A percentile compares a stretch with the other conserved stretches of the same genome.
Evolutionary conservation across 2,113 vertebrate genomes (phyloP).

Genomic region (Hippotragus niger): DNA sequence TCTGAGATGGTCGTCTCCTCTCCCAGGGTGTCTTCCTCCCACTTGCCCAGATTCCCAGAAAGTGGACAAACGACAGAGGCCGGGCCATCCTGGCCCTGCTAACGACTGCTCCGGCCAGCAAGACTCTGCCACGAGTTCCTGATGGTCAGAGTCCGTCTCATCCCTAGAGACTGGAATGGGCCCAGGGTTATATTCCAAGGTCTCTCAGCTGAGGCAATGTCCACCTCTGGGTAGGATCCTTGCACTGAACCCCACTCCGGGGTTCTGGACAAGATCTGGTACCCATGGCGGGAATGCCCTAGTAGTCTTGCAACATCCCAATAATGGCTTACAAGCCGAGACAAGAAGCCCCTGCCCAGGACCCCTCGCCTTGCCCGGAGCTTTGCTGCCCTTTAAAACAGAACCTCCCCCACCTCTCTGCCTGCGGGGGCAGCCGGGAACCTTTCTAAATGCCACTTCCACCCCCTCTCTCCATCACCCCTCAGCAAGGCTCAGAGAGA

Average conservation of each 20-base stretch:
- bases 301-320: background rate
- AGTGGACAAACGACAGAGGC: background rate
- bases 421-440: background rate
- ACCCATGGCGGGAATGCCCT: background rate
- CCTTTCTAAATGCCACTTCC: background rate
- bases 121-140: background rate
- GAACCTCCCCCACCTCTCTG: background rate
- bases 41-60: background rate
- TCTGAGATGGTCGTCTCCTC: background rate
- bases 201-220: background rate
- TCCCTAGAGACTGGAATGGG: background rate
- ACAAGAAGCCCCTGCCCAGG: background rate
- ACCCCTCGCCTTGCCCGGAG: background rate
- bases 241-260: background rate
- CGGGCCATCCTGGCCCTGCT: background rate
- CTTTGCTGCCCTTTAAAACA: background rate
- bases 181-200: too few relatives aligned
- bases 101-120: background rate
- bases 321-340: background rate
- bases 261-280: background rate
- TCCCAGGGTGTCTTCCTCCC: background rate
- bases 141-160: background rate
- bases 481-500: constrained; percentile 67
- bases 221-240: background rate
- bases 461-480: background rate